These are phyloP conservation scores for Hiodon alosoides DNA, from an alignment of 2,113 vertebrate genomes.

Conservation along the genomic window DNA sequence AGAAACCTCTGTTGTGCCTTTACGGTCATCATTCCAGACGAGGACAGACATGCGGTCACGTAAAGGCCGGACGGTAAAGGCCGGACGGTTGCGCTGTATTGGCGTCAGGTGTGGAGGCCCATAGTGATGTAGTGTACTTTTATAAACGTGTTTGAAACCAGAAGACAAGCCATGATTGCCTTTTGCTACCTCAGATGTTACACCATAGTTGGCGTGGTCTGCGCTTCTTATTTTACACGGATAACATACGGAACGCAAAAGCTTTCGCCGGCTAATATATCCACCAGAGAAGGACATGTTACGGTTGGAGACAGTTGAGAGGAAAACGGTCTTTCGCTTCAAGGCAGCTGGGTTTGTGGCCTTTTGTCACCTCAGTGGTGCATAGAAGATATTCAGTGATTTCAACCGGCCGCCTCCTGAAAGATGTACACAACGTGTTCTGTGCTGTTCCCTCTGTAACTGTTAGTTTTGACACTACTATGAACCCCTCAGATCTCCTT, in stretches of 20 bases:
- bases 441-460: constrained; percentile 62
- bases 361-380: constrained; percentile 53
- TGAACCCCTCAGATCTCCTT: constrained; percentile 58
- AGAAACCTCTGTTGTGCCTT: constrained; percentile 61
- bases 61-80: background rate
- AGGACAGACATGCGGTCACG: constrained; percentile 31
- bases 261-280: constrained; percentile 60
- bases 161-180: constrained; percentile 93
- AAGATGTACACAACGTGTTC: constrained; percentile 33
- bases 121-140: constrained; percentile 61
- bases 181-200: constrained; percentile 94
- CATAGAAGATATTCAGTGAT: constrained; percentile 46
- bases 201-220: constrained; percentile 68
- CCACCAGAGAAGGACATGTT: constrained; percentile 55
- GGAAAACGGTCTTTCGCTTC: constrained; percentile 44
- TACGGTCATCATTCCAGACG: constrained; percentile 60
- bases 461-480: constrained; percentile 65
- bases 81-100: background rate
- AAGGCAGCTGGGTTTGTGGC: constrained; percentile 65
- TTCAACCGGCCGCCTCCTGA: constrained; percentile 7
- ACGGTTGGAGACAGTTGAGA: constrained; percentile 36
- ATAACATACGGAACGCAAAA: constrained; percentile 48
- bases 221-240: constrained; percentile 51
- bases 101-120: constrained; percentile 24
- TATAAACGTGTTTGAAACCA: constrained; percentile 76